Evolutionary conservation across 2,797 vertebrate species (phyloP), one percentile per base, ranked within the genome.

Genomic region (Phrynocephalus forsythii): DNA sequence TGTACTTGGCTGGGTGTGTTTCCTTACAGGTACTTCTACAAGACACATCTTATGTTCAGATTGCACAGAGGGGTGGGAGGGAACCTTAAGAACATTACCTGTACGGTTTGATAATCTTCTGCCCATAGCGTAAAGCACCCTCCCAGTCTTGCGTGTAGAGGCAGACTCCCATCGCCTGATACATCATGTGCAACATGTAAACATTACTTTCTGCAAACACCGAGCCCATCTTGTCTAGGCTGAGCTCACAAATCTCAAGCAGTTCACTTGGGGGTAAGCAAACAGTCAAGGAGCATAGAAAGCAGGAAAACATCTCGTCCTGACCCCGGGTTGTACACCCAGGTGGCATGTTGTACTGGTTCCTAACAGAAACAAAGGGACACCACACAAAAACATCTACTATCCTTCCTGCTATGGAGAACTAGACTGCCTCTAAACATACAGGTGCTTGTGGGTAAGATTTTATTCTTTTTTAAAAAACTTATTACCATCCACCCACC

Each of bases 131-230:
- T 89, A 99, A 94, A 0, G 99, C 98, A 73, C 97, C 97, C 0
- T 98, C 97, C 98, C 98, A 99, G 95, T 99, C 98, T 94, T 99
- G 98, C 97, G 97, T 95, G 16, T 97, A 98, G 26, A 99, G 93
- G 91, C 98, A 99, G 82, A 99, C 97, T 0, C 99, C 99, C 99
- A 99, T 99, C 91, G 98, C 98, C 94, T 99, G 99, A 96, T 99
- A 99, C 98, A 98, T 98, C 98, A 99, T 98, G 93, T 99, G 99
- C 63, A 99, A 95, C 97, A 99, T 97, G 95, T 98, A 99, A 73
- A 99, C 97, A 3, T 99, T 99, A 71, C 97, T 95, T 67, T 98
- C 98, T 24, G 97, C 97, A 63, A 99, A 99, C 86, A 98, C 95
- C 0, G 96, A 82, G 86, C 98, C 97, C 99, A 99, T 99, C 96